phyloP scores from a whole-genome alignment of 2,113 vertebrate genomes.

The Murina feae region DNA sequence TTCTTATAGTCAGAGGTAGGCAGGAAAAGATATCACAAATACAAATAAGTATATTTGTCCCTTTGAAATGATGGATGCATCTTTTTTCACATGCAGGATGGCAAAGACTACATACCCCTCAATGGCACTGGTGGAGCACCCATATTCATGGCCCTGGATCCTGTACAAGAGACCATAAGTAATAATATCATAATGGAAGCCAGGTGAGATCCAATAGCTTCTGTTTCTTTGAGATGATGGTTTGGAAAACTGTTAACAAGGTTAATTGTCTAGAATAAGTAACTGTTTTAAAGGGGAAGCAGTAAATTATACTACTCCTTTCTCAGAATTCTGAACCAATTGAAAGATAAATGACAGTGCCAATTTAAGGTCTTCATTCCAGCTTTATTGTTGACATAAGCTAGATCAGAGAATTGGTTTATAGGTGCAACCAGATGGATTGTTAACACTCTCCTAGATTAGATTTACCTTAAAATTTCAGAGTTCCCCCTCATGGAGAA shows the following conservation, averaged over 20 bases:
- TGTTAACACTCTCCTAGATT: neutral
- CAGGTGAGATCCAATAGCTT: conserved; percentile 78
- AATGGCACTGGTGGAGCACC: conserved; percentile 88
- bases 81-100: conserved; percentile 81
- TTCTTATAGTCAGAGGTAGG: neutral
- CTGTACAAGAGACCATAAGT: conserved; percentile 80
- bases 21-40: neutral
- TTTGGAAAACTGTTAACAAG: neutral
- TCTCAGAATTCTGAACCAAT: neutral
- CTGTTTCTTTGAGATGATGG: neutral
- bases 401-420: neutral
- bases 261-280: neutral
- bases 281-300: neutral
- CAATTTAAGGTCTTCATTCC: neutral
- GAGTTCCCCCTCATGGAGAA: neutral
- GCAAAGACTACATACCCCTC: conserved; percentile 95
- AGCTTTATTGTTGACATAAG: neutral
- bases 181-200: conserved; percentile 82
- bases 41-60: neutral
- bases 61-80: neutral
- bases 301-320: neutral
- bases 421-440: neutral
- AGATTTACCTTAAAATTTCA: neutral
- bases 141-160: conserved; percentile 68
- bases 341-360: neutral